Conservation (phyloP, 2,888 invertebrate genomes). For the Choreutis nemorana region DNA sequence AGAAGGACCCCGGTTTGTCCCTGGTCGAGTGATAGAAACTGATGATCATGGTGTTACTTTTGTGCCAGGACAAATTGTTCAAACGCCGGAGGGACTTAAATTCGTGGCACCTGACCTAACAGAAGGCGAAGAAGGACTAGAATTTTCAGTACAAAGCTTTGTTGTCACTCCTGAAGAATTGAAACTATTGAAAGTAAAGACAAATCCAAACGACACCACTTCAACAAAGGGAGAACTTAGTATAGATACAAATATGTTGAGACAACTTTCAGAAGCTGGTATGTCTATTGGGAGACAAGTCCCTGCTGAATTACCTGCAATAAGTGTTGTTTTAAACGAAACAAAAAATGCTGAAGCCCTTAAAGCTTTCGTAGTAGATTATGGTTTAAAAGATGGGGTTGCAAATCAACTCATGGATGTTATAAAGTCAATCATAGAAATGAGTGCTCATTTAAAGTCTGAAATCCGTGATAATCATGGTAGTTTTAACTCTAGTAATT, state of each 20-base stretch:
- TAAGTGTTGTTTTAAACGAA: conserved; percentile 63
- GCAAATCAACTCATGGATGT: conserved; percentile 60
- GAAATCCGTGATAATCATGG: conserved; percentile 37
- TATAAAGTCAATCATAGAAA: conserved; percentile 57
- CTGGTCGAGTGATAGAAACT: conserved; percentile 76
- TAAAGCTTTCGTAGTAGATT: conserved; percentile 56
- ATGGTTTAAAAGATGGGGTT: conserved; percentile 58
- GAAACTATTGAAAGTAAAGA: conserved; percentile 55
- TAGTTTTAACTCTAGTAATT: conserved; percentile 20
- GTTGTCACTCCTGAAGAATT: conserved; percentile 60
- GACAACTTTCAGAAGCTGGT: conserved; percentile 73
- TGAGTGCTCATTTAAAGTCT: conserved; percentile 54
- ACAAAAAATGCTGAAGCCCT: conserved; percentile 56
- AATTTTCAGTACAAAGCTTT: conserved; percentile 77
- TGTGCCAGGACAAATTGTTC: conserved; percentile 80
- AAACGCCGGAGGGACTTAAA: conserved; percentile 74
- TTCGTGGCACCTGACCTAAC: conserved; percentile 75
- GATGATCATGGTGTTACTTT: conserved; percentile 76
- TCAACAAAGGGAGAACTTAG: conserved; percentile 67
- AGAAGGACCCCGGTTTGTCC: conserved; percentile 74
- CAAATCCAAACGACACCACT: conserved; percentile 56
- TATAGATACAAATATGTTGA: conserved; percentile 71
- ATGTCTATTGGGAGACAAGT: conserved; percentile 73
- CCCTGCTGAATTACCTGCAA: conserved; percentile 67
- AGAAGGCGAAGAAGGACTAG: conserved; percentile 71